Conservation (phyloP, 2,888 invertebrate species). For the Noctua pronuba region DNA sequence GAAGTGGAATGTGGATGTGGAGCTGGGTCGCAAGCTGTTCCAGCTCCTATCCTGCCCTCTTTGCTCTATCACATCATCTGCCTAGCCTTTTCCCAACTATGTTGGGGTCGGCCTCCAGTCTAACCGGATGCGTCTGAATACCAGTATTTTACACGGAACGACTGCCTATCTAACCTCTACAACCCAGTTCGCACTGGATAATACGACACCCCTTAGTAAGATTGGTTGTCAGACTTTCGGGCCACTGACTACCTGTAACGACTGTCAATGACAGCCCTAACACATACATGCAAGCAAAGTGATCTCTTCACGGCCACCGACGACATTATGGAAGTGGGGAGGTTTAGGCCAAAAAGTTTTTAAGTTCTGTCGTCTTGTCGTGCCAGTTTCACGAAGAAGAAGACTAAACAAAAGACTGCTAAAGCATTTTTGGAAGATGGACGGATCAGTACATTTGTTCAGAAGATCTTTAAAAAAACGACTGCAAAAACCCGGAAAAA, state of each 20-base stretch:
- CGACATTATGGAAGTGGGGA: background rate
- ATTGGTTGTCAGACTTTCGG: too few species aligned
- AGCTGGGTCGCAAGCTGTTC: background rate
- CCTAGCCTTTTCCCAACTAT: too few species aligned
- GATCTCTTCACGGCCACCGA: background rate
- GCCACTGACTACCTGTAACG: too few species aligned
- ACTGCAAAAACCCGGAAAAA: background rate
- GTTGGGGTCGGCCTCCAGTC: too few species aligned
- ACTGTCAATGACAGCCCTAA: too few species aligned
- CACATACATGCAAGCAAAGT: background rate
- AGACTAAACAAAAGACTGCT: background rate
- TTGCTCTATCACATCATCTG: too few species aligned
- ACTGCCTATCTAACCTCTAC: too few species aligned
- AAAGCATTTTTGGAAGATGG: background rate
- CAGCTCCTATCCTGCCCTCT: background rate
- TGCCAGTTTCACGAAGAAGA: background rate
- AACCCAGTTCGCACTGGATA: too few species aligned
- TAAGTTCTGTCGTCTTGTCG: background rate
- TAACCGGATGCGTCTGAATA: too few species aligned
- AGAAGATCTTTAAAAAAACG: background rate
- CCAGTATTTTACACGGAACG: too few species aligned
- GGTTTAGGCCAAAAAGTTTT: background rate
- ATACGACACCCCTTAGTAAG: too few species aligned
- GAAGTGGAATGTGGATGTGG: background rate
- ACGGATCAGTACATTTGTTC: background rate